Evolutionary conservation across 92 coral and sea anemone genomes (phyloP).

Genomic region (Palythoa heliodiscus): DNA sequence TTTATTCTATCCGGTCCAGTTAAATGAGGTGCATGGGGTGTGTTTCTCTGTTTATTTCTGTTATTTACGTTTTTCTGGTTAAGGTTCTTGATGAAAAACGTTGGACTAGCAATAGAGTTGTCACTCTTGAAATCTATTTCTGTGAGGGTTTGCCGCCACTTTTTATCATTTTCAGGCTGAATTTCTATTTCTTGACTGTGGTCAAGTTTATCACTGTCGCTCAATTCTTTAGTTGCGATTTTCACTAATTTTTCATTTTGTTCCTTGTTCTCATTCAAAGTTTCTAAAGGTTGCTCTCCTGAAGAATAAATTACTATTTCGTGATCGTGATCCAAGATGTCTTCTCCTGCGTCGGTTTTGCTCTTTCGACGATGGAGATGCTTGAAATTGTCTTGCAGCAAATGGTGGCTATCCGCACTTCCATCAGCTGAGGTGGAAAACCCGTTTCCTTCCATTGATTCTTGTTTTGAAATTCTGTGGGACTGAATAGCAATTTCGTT

Average conservation of each 20-base stretch:
- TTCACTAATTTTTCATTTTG: neutral
- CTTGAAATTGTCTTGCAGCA: too few relatives aligned
- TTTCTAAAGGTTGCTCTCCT: neutral
- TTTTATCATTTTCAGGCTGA: neutral
- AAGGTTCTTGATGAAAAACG: too few relatives aligned
- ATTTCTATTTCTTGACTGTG: constrained; percentile 17
- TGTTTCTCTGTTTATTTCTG: too few relatives aligned
- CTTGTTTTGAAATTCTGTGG: neutral
- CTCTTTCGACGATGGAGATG: too few relatives aligned
- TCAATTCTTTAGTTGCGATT: neutral
- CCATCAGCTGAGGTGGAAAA: neutral
- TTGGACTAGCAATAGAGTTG: neutral
- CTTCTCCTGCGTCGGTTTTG: neutral
- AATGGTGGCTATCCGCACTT: neutral
- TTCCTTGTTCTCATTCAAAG: neutral
- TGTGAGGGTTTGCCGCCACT: neutral
- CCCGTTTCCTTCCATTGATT: neutral
- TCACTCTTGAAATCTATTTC: neutral
- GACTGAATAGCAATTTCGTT: neutral
- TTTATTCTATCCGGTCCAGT: too few relatives aligned
- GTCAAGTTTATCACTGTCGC: neutral
- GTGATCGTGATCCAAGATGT: constrained; percentile 13
- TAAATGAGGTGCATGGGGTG: too few relatives aligned
- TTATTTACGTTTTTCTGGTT: too few relatives aligned
- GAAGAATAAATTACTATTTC: constrained; percentile 3